Evolutionary conservation across 1,140 invertebrate genomes (phyloP).

Genomic region (Drosophila malerkotliana): DNA sequence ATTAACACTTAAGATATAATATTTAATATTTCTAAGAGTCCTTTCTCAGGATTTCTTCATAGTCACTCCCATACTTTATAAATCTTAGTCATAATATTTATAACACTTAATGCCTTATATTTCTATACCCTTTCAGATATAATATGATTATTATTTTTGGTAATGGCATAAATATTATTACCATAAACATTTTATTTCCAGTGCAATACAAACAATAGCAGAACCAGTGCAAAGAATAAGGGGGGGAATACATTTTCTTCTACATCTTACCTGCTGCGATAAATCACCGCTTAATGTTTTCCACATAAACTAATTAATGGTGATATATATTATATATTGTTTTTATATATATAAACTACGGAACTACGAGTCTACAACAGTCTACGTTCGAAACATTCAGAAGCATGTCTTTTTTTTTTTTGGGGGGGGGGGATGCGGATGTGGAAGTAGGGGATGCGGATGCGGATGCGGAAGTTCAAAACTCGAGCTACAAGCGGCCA

Average conservation of each 20-base stretch:
- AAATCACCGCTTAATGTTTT: conserved; percentile 10
- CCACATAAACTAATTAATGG: conserved; percentile 6
- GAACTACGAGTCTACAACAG: conserved; percentile 9
- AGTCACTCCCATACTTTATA: too few species aligned
- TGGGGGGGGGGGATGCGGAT: background rate
- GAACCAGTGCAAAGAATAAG: conserved; percentile 21
- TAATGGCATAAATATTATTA: background rate
- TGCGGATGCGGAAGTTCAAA: conserved; percentile 15
- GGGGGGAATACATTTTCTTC: conserved; percentile 1
- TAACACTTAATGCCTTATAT: too few species aligned
- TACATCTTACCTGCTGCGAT: conserved; percentile 38
- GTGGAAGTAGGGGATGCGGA: conserved; percentile 2
- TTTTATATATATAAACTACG: conserved; percentile 3
- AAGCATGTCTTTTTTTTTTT: background rate
- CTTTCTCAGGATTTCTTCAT: too few species aligned
- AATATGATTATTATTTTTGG: background rate
- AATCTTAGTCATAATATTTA: too few species aligned
- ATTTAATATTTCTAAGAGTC: too few species aligned
- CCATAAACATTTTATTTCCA: background rate
- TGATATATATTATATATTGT: conserved; percentile 5
- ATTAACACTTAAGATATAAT: too few species aligned
- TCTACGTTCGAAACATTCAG: conserved; percentile 25
- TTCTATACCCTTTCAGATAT: too few species aligned
- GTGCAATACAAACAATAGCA: conserved; percentile 2
- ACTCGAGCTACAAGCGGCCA: conserved; percentile 25